A percentile compares a stretch with the other conserved stretches of the same genome.
Evolutionary conservation across 2,888 invertebrate species (phyloP).

Genomic region (Fissipunctia ypsillon): DNA sequence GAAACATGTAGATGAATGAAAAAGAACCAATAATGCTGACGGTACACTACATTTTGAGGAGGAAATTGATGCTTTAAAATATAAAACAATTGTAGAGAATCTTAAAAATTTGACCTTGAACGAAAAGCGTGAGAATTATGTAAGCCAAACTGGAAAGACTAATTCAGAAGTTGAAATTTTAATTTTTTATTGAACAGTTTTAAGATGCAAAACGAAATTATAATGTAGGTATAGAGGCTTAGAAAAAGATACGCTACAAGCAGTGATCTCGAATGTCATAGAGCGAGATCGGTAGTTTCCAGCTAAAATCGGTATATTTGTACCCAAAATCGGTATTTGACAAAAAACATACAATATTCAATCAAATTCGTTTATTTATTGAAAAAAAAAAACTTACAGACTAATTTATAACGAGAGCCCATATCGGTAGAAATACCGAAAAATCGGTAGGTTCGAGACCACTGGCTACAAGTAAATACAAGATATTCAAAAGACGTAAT

Average conservation of each 20-base stretch:
- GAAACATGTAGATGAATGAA: not conserved
- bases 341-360: too few species aligned
- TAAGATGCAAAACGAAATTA: not conserved
- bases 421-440: too few species aligned
- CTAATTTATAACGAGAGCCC: too few species aligned
- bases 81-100: not conserved
- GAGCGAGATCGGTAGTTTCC: too few species aligned
- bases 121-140: conserved; percentile 5
- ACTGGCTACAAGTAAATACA: not conserved
- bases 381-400: too few species aligned
- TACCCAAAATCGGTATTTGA: too few species aligned
- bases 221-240: not conserved
- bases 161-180: conserved; percentile 17
- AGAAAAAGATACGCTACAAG: not conserved
- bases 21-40: not conserved
- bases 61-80: not conserved
- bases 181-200: not conserved
- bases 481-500: not conserved
- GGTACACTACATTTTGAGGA: not conserved
- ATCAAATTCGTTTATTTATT: too few species aligned
- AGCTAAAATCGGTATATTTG: too few species aligned
- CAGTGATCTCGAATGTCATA: too few species aligned
- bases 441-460: too few species aligned
- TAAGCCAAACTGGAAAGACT: conserved; percentile 6
- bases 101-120: conserved; percentile 19